A percentile compares a stretch with the other conserved stretches of the same genome.
Conservation (phyloP, 2,113 vertebrate species). For the Geococcyx californianus region DNA sequence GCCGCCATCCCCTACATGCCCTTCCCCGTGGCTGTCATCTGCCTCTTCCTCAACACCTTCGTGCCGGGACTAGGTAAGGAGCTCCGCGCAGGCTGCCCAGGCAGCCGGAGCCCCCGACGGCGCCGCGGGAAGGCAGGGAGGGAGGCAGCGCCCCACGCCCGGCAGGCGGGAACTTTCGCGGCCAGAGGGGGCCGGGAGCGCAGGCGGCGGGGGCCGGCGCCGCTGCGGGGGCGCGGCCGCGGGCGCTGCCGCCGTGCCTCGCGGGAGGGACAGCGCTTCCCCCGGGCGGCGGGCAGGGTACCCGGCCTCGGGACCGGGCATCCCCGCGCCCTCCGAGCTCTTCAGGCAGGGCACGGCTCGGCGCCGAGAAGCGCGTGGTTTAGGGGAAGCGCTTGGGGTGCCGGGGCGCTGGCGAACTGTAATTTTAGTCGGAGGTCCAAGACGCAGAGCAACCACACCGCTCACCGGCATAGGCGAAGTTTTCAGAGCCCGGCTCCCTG, state of each 20-base stretch:
- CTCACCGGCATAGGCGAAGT: neutral
- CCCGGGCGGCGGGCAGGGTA: too few relatives aligned
- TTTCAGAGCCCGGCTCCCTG: neutral
- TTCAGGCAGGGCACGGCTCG: too few relatives aligned
- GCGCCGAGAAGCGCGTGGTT: accelerated
- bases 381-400: neutral
- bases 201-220: too few relatives aligned
- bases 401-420: neutral
- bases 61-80: slow-evolving; percentile 93
- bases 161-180: too few relatives aligned
- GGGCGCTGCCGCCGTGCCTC: too few relatives aligned
- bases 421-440: accelerated
- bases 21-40: slow-evolving; percentile 93
- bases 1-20: slow-evolving; percentile 97
- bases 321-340: accelerated
- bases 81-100: neutral
- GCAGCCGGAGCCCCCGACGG: neutral
- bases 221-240: too few relatives aligned
- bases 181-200: too few relatives aligned
- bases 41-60: slow-evolving; percentile 97
- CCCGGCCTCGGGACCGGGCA: neutral
- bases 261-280: too few relatives aligned
- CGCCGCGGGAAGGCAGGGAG: too few relatives aligned
- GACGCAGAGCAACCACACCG: accelerated
- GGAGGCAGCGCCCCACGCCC: too few relatives aligned